Percentiles rank a stretch among this genome's conserved stretches.
Conservation (phyloP, 37 sponge, comb jelly and placozoan species). For the Bolinopsis microptera region DNA sequence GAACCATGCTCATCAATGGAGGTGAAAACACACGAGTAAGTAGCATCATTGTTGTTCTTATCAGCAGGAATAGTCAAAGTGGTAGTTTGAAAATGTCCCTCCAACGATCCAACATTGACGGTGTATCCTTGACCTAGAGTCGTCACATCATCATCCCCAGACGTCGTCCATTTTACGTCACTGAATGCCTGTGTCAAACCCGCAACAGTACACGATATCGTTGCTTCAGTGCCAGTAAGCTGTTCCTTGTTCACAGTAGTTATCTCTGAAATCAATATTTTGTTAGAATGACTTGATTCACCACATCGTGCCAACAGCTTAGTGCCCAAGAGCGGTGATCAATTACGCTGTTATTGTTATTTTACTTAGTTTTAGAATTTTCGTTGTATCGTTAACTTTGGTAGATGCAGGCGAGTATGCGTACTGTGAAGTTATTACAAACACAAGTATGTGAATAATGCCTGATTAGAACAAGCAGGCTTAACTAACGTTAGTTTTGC, state of each 20-base stretch:
- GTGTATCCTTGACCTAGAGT: no score
- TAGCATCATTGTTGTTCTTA: not conserved
- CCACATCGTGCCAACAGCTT: no score
- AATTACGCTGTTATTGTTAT: no score
- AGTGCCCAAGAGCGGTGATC: no score
- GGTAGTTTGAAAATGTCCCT: not conserved
- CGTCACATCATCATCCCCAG: not conserved
- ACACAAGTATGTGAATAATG: no score
- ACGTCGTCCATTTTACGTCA: not conserved
- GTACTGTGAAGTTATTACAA: no score
- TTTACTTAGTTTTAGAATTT: no score
- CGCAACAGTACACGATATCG: not conserved
- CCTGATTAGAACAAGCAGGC: no score
- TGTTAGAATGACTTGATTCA: no score
- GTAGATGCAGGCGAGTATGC: no score
- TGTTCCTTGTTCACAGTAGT: not conserved
- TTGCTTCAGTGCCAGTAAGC: not conserved
- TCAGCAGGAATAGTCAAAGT: not conserved
- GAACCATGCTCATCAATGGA: not conserved
- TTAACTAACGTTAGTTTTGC: no score
- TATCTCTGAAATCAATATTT: not conserved
- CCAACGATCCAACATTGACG: not conserved
- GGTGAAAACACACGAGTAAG: not conserved
- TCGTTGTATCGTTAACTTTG: no score
- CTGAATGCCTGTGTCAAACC: not conserved